Conservation (phyloP, 2,797 vertebrate genomes). For the Apogon hyalosoma region DNA sequence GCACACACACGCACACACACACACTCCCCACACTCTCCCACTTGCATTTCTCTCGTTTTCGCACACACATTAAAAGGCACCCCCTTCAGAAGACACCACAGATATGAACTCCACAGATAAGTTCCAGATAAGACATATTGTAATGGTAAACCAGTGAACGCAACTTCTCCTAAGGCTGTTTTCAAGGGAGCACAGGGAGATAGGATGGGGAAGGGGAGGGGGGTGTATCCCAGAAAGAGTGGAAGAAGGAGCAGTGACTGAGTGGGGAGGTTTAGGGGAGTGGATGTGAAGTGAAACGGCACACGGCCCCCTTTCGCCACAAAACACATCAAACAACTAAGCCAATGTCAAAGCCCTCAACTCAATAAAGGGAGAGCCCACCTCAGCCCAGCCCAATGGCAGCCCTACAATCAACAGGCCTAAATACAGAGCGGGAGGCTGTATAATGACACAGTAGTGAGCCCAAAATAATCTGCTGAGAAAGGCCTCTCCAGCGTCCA, state of each 20-base stretch:
- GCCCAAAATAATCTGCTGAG: constrained; percentile 84
- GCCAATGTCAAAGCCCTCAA: constrained; percentile 47
- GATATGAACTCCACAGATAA: constrained; percentile 59
- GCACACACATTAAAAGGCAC: neutral
- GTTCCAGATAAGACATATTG: constrained; percentile 48
- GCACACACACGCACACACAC: neutral
- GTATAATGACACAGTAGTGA: constrained; percentile 82
- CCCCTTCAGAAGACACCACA: constrained; percentile 45
- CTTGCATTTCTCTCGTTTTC: neutral
- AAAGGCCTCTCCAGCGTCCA: constrained; percentile 68
- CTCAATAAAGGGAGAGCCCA: constrained; percentile 60
- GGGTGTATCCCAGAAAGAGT: constrained; percentile 16
- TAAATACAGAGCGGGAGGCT: constrained; percentile 81
- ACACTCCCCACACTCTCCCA: neutral
- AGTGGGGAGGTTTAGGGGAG: neutral
- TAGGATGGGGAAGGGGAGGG: neutral
- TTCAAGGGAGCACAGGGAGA: constrained; percentile 25
- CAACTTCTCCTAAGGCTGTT: constrained; percentile 53
- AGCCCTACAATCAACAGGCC: constrained; percentile 79
- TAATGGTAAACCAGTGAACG: constrained; percentile 45
- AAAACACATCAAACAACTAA: constrained; percentile 62
- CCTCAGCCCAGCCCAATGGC: constrained; percentile 68
- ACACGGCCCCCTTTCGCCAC: constrained; percentile 13
- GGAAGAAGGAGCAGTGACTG: constrained; percentile 28
- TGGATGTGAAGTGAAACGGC: neutral